These are phyloP conservation scores for Liparis tanakae DNA, from an alignment of 2,797 vertebrate genomes.

Conservation along the genomic window DNA sequence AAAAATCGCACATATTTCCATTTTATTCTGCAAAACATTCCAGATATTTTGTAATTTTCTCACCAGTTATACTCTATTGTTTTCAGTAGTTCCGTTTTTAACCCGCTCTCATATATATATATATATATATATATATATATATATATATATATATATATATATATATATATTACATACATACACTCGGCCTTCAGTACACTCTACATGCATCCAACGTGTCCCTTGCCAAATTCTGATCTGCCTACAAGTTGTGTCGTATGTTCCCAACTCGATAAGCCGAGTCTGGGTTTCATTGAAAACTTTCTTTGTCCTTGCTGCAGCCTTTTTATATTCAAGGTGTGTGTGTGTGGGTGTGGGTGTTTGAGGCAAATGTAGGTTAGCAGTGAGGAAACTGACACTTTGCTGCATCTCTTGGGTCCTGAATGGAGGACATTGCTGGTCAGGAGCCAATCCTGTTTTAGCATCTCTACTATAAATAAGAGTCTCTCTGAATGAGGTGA, in stretches of 20 bases:
- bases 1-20: background rate
- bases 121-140: no score
- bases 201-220: constrained; percentile 1
- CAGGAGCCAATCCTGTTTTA: constrained; percentile 81
- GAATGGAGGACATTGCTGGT: constrained; percentile 78
- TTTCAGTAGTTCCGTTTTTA: background rate
- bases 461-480: constrained; percentile 81
- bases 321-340: constrained; percentile 27
- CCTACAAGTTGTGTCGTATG: background rate
- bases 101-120: no score
- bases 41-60: background rate
- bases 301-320: constrained; percentile 17
- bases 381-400: constrained; percentile 69
- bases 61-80: no score
- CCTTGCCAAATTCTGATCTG: constrained; percentile 12
- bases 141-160: no score
- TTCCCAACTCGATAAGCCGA: background rate
- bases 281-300: constrained; percentile 2
- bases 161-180: no score
- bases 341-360: constrained; percentile 4
- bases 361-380: constrained; percentile 72
- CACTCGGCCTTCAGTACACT: background rate
- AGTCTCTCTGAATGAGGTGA: constrained; percentile 81
- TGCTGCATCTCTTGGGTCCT: constrained; percentile 63
- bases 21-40: background rate